phyloP scores from a whole-genome alignment of 2,113 vertebrate genomes.

The Eudorcas thomsonii region DNA sequence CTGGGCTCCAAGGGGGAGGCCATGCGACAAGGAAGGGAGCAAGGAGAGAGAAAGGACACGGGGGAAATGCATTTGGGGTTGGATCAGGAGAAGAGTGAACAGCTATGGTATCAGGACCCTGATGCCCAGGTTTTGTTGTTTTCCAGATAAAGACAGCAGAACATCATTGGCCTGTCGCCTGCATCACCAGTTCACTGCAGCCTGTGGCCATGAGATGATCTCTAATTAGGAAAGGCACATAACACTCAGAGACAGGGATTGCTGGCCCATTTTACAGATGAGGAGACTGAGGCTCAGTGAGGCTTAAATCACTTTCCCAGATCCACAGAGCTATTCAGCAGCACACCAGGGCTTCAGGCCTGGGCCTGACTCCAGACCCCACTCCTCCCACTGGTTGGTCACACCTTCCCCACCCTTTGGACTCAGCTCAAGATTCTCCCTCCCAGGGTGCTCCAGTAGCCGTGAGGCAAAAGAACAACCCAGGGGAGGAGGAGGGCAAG shows the following conservation, averaged over 20 bases:
- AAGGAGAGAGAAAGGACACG: not conserved
- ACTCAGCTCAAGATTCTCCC: not conserved
- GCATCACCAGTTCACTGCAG: not conserved
- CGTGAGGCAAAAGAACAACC: not conserved
- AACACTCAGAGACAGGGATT: not conserved
- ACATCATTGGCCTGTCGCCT: not conserved
- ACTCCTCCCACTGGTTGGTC: not conserved
- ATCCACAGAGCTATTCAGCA: not conserved
- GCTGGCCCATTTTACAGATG: not conserved
- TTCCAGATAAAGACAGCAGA: not conserved
- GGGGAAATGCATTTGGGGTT: not conserved
- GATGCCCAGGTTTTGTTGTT: not conserved
- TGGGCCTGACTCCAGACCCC: not conserved
- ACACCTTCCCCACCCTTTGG: not conserved
- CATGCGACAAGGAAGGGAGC: not conserved
- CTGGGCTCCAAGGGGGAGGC: not conserved
- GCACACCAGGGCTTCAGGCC: not conserved
- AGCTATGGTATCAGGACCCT: not conserved
- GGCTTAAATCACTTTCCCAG: not conserved
- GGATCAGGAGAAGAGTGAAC: not conserved
- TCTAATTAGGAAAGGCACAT: not conserved
- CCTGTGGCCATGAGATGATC: not conserved
- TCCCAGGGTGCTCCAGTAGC: not conserved
- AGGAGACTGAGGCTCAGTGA: not conserved
- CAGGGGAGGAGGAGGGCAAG: not conserved